These are phyloP conservation scores for Centropristis striata DNA, from an alignment of 2,113 vertebrate species.

Conservation along the genomic window DNA sequence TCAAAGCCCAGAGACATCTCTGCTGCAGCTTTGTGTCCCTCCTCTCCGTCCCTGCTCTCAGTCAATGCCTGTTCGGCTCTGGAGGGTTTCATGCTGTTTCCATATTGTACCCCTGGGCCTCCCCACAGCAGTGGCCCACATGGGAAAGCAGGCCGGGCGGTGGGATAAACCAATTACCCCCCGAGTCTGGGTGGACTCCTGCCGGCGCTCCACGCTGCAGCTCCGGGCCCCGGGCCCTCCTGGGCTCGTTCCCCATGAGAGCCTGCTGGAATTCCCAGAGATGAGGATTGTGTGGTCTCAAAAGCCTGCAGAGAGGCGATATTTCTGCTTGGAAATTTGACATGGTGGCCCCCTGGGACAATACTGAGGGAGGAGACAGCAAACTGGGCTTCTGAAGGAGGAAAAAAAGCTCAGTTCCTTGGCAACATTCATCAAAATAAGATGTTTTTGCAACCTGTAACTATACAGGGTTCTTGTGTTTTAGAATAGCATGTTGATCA, in stretches of 20 bases:
- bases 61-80: constrained; percentile 69
- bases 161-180: constrained; percentile 85
- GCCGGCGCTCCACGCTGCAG: constrained; percentile 62
- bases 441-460: not conserved
- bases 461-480: not conserved
- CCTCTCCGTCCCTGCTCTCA: constrained; percentile 42
- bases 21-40: constrained; percentile 75
- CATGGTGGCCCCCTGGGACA: constrained; percentile 70
- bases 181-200: constrained; percentile 78
- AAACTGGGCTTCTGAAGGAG: constrained; percentile 35
- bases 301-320: constrained; percentile 65
- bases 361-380: constrained; percentile 60
- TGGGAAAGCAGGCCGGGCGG: constrained; percentile 83
- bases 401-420: constrained; percentile 21
- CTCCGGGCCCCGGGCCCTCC: constrained; percentile 70
- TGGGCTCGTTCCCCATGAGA: constrained; percentile 72
- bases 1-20: constrained; percentile 56
- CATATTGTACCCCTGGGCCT: constrained; percentile 83
- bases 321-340: constrained; percentile 73
- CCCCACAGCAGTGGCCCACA: constrained; percentile 86
- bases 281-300: constrained; percentile 70
- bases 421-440: constrained; percentile 10
- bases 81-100: constrained; percentile 82
- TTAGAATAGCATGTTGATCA: too few species aligned
- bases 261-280: constrained; percentile 78